These are phyloP conservation scores for Antheraea assamensis DNA, from an alignment of 2,888 invertebrate species.

Conservation along the genomic window DNA sequence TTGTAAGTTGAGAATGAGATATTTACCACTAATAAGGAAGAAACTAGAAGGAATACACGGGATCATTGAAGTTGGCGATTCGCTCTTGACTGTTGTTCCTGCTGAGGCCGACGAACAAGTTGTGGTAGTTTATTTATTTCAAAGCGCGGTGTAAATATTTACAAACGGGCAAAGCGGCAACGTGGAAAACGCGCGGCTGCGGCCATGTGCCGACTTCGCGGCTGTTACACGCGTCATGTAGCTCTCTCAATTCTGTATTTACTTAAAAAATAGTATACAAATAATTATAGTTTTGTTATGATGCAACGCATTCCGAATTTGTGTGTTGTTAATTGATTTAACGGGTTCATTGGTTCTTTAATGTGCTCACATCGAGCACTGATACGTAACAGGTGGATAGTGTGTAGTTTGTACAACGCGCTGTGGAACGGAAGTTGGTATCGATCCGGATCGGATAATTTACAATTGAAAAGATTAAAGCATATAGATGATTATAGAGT, in stretches of 20 bases:
- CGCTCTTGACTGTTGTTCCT: neutral
- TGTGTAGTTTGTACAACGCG: neutral
- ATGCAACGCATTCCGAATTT: neutral
- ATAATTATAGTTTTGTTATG: neutral
- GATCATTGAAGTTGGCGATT: neutral
- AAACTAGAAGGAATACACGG: neutral
- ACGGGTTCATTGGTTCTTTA: constrained; percentile 12
- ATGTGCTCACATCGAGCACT: constrained; percentile 3
- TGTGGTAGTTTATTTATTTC: neutral
- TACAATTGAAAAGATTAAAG: neutral
- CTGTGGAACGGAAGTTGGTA: neutral
- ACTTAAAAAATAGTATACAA: constrained; percentile 4
- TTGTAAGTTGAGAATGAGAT: neutral
- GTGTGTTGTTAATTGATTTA: neutral
- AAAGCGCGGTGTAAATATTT: neutral
- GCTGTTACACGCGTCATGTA: no score
- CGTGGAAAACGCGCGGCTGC: neutral
- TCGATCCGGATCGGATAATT: neutral
- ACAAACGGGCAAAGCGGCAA: neutral
- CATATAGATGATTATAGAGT: neutral
- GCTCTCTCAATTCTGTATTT: neutral
- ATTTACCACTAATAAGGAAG: neutral
- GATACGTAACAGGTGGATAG: constrained; percentile 7
- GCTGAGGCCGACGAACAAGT: neutral
- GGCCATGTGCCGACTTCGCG: no score